Conservation (phyloP, 2,113 vertebrate species). For the Nymphicus hollandicus region DNA sequence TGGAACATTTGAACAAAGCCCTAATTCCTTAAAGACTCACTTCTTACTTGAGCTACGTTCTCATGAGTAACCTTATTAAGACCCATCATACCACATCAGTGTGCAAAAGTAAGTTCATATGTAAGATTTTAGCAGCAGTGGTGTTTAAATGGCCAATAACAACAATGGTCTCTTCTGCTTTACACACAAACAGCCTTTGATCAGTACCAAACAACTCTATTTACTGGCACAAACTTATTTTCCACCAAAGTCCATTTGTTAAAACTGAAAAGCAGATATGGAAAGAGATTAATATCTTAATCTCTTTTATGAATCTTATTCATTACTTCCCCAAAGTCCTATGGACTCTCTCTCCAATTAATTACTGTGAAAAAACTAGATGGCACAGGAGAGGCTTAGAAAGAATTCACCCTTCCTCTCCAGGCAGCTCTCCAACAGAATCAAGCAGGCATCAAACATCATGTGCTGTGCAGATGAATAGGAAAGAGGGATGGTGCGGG, state of each 20-base stretch:
- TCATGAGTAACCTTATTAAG: not conserved
- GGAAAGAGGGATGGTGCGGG: not conserved
- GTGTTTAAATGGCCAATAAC: not conserved
- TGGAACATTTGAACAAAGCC: not conserved
- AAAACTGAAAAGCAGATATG: not conserved
- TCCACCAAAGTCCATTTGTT: not conserved
- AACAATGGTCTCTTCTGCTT: not conserved
- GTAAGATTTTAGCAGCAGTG: not conserved
- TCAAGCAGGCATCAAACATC: conserved; percentile 14
- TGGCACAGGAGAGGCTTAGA: not conserved
- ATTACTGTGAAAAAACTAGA: conserved; percentile 37
- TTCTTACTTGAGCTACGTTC: not conserved
- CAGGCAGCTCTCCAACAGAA: conserved; percentile 56
- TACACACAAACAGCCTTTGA: not conserved
- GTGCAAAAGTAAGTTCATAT: not conserved
- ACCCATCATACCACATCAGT: not conserved
- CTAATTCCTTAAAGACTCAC: not conserved
- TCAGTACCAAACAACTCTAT: not conserved
- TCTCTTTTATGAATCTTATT: not conserved
- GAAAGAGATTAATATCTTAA: not conserved
- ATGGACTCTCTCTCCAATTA: not conserved
- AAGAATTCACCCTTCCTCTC: conserved; percentile 9
- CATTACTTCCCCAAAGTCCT: not conserved
- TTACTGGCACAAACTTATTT: not conserved
- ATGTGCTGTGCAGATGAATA: conserved; percentile 13